Conservation (phyloP, 2,797 vertebrate species). For the Protonibea diacanthus region DNA sequence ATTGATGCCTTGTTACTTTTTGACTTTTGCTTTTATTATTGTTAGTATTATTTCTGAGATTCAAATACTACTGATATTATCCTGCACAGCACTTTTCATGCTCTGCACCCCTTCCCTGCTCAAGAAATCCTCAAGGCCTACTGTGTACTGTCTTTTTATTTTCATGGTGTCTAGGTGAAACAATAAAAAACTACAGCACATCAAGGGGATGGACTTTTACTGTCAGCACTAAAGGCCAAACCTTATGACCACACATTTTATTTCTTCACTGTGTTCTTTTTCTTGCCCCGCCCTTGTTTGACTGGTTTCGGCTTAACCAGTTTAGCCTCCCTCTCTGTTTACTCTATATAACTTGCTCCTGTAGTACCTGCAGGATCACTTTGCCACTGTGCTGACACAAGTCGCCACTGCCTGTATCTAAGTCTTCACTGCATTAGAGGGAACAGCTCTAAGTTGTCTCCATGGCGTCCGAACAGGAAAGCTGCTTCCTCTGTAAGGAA, state of each 20-base stretch:
- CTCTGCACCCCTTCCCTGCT: background rate
- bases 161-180: background rate
- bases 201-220: background rate
- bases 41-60: background rate
- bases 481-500: conserved; percentile 87
- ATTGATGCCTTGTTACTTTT: background rate
- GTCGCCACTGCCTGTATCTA: conserved; percentile 17
- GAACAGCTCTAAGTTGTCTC: background rate
- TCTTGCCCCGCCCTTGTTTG: conserved; percentile 82
- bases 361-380: conserved; percentile 75
- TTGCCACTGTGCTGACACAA: conserved; percentile 70
- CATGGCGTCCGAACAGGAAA: conserved; percentile 84
- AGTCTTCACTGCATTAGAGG: conserved; percentile 11
- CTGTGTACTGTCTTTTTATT: background rate
- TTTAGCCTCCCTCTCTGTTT: conserved; percentile 86
- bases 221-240: conserved; percentile 17
- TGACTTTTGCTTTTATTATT: background rate
- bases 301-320: conserved; percentile 90
- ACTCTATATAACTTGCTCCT: conserved; percentile 82
- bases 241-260: conserved; percentile 69
- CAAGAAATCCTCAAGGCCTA: background rate
- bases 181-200: no score
- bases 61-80: background rate
- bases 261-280: conserved; percentile 75
- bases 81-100: background rate